Evolutionary conservation across 2,113 vertebrate genomes (phyloP), one percentile per base, ranked within the genome.

Genomic region (Thryonomys swinderianus): DNA sequence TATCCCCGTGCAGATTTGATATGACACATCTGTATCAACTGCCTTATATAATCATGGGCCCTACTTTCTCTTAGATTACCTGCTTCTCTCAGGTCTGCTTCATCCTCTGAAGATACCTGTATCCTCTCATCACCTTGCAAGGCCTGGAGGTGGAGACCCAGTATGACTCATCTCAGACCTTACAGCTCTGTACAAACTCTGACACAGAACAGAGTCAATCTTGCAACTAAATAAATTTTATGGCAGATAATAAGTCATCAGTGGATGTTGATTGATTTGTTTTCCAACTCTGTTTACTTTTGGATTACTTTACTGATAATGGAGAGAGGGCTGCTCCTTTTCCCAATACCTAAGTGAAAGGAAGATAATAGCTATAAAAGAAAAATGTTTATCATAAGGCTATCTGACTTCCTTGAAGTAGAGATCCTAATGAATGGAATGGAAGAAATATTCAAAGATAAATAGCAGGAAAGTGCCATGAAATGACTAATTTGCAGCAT

Each of bases 401-500:
- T 42, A 51, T 23, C 82, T 94, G 53, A 66, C 86, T 20, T 86
- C 78, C 37, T 94, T 61, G 81, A 90, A 66, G 67, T 71, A 66
- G n/a, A 86, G 30, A 57, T 34, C 27, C 51, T 69, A 92, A 12
- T 57, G 61, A 59, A 55, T 40, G 21, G 4, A 82, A 80, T 61
- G 45, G 66, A 64, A 87, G 78, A 51, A 61, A 7, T 21, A 86
- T 73, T 62, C 74, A 67, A 78, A 92, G 67, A 90, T 37, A 84
- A 84, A 87, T 5, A 90, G 27, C 53, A 82, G 23, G 37, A 59
- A 94, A 90, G 45, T 86, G 78, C 55, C 69, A 37, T 79, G 62
- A 84, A 92, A 90, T 83, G 92, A 92, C 42, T 69, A 85, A 92
- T 64, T 92, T 87, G 84, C 27, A 66, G 27, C 42, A 45, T 27